Evolutionary conservation across 2,888 invertebrate species (phyloP).

Genomic region (Drosophila parthenogenetica): DNA sequence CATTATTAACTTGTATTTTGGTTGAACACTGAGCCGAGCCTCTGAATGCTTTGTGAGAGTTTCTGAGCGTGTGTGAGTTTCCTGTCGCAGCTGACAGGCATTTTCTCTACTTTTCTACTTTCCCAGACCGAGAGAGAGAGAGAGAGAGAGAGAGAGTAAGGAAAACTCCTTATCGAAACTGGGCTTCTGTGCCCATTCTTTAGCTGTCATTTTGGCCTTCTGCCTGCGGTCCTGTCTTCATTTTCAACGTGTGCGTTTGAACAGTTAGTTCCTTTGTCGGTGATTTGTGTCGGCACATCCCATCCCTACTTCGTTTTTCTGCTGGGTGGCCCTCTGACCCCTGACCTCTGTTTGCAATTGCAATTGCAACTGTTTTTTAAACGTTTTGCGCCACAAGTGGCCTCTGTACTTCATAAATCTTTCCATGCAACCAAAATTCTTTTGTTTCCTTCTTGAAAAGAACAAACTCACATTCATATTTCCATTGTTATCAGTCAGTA

Average conservation of each 20-base stretch:
- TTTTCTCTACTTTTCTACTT: conserved; percentile 64
- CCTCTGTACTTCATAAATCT: conserved; percentile 5
- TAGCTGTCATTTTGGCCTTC: conserved; percentile 71
- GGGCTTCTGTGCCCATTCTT: conserved; percentile 67
- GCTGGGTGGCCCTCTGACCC: conserved; percentile 63
- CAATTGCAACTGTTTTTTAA: conserved; percentile 61
- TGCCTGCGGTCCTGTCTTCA: conserved; percentile 63
- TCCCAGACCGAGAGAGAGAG: conserved; percentile 46
- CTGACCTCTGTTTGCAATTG: conserved; percentile 33
- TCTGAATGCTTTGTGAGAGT: conserved; percentile 9
- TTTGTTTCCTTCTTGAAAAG: neutral
- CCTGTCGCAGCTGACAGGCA: conserved; percentile 81
- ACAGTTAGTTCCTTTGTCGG: conserved; percentile 78
- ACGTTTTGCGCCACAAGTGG: conserved; percentile 75
- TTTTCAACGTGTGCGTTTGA: conserved; percentile 76
- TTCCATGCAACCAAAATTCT: conserved; percentile 7
- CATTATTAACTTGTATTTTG: conserved; percentile 83
- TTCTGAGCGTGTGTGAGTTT: conserved; percentile 46
- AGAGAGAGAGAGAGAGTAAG: conserved; percentile 12
- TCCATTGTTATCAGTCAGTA: conserved; percentile 20
- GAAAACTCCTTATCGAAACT: conserved; percentile 53
- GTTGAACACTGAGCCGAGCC: conserved; percentile 52
- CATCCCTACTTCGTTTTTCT: conserved; percentile 42
- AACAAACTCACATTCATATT: conserved; percentile 33
- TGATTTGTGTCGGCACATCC: conserved; percentile 75